Evolutionary conservation across 2,888 invertebrate species (phyloP), one percentile per base, ranked within the genome.

Genomic region (Cepaea hortensis): DNA sequence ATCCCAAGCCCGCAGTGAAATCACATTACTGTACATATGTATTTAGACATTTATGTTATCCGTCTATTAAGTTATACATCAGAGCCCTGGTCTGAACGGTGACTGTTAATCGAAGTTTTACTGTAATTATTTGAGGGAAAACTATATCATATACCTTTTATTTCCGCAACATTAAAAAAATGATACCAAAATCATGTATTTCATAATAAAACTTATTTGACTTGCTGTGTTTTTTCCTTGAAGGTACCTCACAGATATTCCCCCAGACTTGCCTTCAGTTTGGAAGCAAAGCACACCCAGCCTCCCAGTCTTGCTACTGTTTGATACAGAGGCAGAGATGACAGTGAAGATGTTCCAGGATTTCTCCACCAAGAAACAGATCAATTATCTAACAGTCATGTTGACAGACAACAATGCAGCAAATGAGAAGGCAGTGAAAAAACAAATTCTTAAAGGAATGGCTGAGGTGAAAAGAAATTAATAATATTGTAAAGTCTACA

Each of bases 291-390:
- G 93, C 86, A 90, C 90, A 6, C 91, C 93, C 0, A 89, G 85
- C 20, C 91, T 91, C 9, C 94, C 94, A 70, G 91, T 94, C 73
- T 90, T 94, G 85, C 87, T 94, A 84, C 87, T 94, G 87, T 93
- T 92, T 87, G 90, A 88, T 46, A 89, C 89, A 20, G 94, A 94
- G 88, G 90, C 91, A 0, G 93, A 93, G 85, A 89, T 90, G 7
- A 93, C 93, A 9, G 87, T 91, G 86, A 92, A 91, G 82, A 88
- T 93, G 50, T 93, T 94, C 88, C 88, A 88, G 5, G 94, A 94
- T 84, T 93, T 93, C 87, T 92, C 93, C 35, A 89, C 90, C 85
- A 90, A 91, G 87, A 93, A 93, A 87, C 93, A 93, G 89, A 90
- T 87, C 75, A 90, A 89, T 76, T 89, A 89, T 4, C 85, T 89